Evolutionary conservation across 2,888 invertebrate species (phyloP).

Genomic region (Myopa testacea): DNA sequence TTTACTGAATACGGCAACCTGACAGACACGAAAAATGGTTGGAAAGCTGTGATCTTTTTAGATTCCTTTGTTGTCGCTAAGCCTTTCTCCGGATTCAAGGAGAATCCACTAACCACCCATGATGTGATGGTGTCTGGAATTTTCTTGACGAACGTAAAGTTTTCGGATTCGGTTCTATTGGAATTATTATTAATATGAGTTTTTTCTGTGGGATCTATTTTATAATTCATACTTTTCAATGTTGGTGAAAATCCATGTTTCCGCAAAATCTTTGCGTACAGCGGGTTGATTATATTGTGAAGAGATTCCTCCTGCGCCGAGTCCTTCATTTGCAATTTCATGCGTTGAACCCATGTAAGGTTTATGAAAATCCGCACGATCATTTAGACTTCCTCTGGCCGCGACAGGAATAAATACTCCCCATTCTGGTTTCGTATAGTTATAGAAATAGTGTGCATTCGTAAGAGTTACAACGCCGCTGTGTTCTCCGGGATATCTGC

Average conservation of each 20-base stretch:
- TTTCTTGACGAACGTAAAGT: constrained; percentile 65
- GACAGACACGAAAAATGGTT: constrained; percentile 85
- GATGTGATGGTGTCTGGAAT: constrained; percentile 86
- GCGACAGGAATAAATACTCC: neutral
- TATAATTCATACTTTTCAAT: constrained; percentile 55
- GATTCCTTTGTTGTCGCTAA: constrained; percentile 78
- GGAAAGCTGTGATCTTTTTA: constrained; percentile 78
- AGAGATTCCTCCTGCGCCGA: neutral
- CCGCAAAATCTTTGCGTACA: constrained; percentile 75
- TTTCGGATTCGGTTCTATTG: constrained; percentile 52
- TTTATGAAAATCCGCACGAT: no score
- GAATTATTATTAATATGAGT: neutral
- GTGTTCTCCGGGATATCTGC: constrained; percentile 60
- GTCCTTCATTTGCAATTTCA: neutral
- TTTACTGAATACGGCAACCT: constrained; percentile 91
- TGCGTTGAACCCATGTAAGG: no score
- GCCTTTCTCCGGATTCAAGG: constrained; percentile 79
- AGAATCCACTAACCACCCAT: constrained; percentile 85
- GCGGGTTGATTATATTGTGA: neutral
- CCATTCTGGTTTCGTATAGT: constrained; percentile 56
- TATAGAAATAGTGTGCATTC: constrained; percentile 63
- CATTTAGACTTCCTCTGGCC: no score
- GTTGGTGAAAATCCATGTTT: constrained; percentile 76
- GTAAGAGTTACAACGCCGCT: constrained; percentile 64
- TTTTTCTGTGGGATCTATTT: neutral